phyloP scores from a whole-genome alignment of 2,113 vertebrate genomes.

The Hippoglossus stenolepis region DNA sequence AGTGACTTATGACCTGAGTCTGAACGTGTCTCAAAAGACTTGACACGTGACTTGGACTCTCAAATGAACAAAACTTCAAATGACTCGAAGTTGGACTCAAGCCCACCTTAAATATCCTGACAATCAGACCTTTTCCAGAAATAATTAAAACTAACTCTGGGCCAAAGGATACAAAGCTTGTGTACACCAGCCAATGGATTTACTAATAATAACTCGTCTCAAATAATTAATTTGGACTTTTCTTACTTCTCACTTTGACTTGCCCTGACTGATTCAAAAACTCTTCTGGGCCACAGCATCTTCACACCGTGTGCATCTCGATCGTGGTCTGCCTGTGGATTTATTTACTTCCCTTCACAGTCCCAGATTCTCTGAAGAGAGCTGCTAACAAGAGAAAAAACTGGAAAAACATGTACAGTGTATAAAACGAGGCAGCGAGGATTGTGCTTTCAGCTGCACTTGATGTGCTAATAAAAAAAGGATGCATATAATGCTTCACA shows the following conservation, averaged over 20 bases:
- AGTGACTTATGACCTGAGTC: neutral
- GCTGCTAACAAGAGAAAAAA: constrained; percentile 18
- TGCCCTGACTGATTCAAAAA: constrained; percentile 15
- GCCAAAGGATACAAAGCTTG: neutral
- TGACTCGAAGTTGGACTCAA: too few species aligned
- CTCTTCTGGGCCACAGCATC: neutral
- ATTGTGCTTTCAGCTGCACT: constrained; percentile 45
- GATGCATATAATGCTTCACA: constrained; percentile 55
- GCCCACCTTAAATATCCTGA: too few species aligned
- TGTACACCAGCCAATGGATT: neutral
- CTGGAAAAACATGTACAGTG: constrained; percentile 4
- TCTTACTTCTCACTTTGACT: neutral
- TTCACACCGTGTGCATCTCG: neutral
- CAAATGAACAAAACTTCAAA: too few species aligned
- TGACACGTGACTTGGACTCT: neutral
- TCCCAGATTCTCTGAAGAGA: constrained; percentile 9
- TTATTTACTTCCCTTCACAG: constrained; percentile 14
- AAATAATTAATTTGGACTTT: constrained; percentile 1
- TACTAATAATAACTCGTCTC: neutral
- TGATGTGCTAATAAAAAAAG: constrained; percentile 63
- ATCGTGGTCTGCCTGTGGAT: neutral
- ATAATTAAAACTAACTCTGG: neutral
- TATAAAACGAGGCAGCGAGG: constrained; percentile 19
- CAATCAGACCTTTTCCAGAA: neutral
- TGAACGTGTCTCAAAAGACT: neutral